phyloP scores from a whole-genome alignment of 2,888 invertebrate genomes.

The Leistus spinibarbis region DNA sequence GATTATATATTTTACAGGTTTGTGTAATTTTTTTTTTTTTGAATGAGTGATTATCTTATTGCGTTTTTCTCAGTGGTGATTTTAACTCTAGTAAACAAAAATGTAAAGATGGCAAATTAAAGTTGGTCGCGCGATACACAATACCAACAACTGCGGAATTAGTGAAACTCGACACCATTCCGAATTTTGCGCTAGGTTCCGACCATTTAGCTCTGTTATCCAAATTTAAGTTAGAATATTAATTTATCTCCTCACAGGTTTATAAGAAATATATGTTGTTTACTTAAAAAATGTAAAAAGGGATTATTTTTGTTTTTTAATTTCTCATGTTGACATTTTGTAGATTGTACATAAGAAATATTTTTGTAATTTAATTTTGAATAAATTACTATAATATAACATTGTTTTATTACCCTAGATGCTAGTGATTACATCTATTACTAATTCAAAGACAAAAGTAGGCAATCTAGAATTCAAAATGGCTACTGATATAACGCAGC shows the following conservation, averaged over 20 bases:
- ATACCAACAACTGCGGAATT: constrained; percentile 64
- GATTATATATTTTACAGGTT: constrained; percentile 91
- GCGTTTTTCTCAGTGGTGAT: constrained; percentile 46
- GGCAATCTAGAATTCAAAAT: too few species aligned
- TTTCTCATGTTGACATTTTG: not conserved
- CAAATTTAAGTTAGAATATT: constrained; percentile 65
- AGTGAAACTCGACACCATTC: constrained; percentile 69
- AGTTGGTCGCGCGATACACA: constrained; percentile 66
- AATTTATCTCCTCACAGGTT: constrained; percentile 5
- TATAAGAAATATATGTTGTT: not conserved
- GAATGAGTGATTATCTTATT: constrained; percentile 8
- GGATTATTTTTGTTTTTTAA: not conserved
- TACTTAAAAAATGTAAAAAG: not conserved
- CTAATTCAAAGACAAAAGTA: too few species aligned
- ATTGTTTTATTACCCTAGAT: not conserved
- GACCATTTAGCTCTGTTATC: constrained; percentile 86
- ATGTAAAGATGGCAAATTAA: constrained; percentile 59
- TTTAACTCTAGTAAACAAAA: constrained; percentile 42
- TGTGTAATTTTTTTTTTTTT: not conserved
- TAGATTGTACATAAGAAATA: not conserved
- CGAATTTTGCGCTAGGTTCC: constrained; percentile 76
- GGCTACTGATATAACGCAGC: too few species aligned
- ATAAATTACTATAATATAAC: not conserved
- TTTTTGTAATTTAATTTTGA: not conserved
- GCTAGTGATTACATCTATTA: too few species aligned